Conservation (phyloP, 2,888 invertebrate genomes). For the Salticus scenicus region DNA sequence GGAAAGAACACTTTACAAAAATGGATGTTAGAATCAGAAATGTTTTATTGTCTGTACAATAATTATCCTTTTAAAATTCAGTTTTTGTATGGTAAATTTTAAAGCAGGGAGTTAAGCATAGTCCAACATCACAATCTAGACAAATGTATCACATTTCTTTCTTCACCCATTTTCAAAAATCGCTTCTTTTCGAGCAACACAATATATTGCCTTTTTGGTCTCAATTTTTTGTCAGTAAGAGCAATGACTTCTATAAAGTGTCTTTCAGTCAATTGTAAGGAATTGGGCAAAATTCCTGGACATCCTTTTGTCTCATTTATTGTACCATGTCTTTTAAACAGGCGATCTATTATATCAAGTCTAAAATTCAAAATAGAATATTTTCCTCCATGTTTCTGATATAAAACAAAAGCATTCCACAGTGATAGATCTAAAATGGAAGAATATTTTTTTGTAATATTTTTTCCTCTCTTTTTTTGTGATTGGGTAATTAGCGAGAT, state of each 20-base stretch:
- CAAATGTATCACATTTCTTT: background rate
- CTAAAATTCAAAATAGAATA: conserved; percentile 22
- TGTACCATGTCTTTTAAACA: conserved; percentile 6
- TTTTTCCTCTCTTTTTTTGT: no score
- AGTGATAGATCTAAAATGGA: no score
- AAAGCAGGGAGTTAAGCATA: background rate
- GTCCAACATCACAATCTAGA: background rate
- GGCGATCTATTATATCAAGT: conserved; percentile 26
- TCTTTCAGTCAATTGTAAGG: conserved; percentile 27
- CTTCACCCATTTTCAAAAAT: background rate
- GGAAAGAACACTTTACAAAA: no score
- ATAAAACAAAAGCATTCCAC: no score
- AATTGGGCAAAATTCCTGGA: conserved; percentile 9
- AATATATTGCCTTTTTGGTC: conserved; percentile 21
- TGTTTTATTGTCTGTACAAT: no score
- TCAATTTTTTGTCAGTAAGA: conserved; percentile 2
- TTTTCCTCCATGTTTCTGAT: no score
- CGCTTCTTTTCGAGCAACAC: conserved; percentile 3
- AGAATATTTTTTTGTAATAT: no score
- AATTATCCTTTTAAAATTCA: no score
- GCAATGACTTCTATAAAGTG: conserved; percentile 26
- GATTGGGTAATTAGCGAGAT: no score
- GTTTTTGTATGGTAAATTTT: no score
- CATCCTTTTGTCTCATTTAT: background rate
- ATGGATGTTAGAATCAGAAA: no score